These are phyloP conservation scores for Lathronympha strigana DNA, from an alignment of 2,888 invertebrate genomes.

Conservation along the genomic window DNA sequence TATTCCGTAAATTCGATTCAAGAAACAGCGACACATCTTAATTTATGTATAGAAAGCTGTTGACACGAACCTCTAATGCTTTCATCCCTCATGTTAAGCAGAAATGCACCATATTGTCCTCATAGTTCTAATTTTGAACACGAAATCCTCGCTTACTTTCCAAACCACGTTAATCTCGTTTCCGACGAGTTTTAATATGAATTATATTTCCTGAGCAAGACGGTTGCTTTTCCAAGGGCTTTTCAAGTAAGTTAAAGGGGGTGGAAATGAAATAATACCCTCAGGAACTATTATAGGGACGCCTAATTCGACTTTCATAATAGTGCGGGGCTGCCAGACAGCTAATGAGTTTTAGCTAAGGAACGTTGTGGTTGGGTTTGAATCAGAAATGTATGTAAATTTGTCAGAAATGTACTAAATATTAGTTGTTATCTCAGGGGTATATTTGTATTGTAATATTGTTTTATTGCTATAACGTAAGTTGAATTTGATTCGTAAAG, in stretches of 20 bases:
- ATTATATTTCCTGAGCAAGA: not conserved
- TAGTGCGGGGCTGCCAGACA: slow-evolving; percentile 14
- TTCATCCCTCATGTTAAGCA: slow-evolving; percentile 27
- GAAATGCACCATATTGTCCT: slow-evolving; percentile 37
- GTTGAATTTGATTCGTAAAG: too few species aligned
- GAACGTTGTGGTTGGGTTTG: not conserved
- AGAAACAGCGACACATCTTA: not conserved
- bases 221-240: not conserved
- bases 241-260: not conserved
- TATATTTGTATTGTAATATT: not conserved
- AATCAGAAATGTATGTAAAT: slow-evolving; percentile 1
- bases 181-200: not conserved
- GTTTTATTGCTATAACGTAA: too few species aligned
- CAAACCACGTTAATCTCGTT: not conserved
- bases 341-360: slow-evolving; percentile 25
- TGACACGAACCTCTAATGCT: not conserved
- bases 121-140: slow-evolving; percentile 33
- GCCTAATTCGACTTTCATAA: slow-evolving; percentile 31
- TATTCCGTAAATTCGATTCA: too few species aligned
- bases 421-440: not conserved
- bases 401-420: not conserved
- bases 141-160: slow-evolving; percentile 5
- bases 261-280: slow-evolving; percentile 35
- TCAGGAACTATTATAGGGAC: slow-evolving; percentile 34
- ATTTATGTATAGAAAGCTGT: not conserved